A percentile compares a stretch with the other conserved stretches of the same genome.
Evolutionary conservation across 2,888 invertebrate species (phyloP).

Genomic region (Biston stratarius): DNA sequence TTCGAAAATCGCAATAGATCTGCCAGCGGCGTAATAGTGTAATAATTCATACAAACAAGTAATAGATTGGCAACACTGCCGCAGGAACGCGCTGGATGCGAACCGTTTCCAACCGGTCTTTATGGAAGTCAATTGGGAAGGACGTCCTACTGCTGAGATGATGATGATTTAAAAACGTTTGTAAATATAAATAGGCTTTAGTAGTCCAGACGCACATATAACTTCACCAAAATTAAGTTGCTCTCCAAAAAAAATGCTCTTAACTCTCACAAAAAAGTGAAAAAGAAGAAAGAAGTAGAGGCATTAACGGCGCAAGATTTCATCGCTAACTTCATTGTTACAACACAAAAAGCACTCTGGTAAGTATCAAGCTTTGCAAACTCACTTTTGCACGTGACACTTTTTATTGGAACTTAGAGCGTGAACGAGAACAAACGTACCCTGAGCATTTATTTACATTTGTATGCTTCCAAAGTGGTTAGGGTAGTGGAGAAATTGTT

Average conservation of each 20-base stretch:
- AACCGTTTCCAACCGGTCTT: no score
- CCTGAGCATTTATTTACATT: conserved; percentile 34
- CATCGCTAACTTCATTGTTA: conserved; percentile 59
- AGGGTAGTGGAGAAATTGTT: conserved; percentile 54
- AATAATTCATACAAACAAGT: no score
- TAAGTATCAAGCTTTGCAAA: conserved; percentile 53
- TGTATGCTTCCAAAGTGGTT: conserved; percentile 50
- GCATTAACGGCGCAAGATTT: conserved; percentile 46
- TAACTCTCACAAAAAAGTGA: conserved; percentile 9
- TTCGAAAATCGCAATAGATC: no score
- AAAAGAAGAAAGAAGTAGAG: conserved; percentile 2
- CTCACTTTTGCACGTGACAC: conserved; percentile 60
- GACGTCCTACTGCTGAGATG: no score
- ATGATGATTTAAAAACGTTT: no score
- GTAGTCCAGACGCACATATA: neutral
- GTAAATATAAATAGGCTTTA: neutral
- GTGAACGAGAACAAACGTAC: conserved; percentile 51
- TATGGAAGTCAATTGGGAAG: no score
- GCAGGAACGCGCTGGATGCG: no score
- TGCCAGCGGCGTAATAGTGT: no score
- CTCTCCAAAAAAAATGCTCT: neutral
- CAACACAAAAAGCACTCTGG: conserved; percentile 56
- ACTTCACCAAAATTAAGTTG: conserved; percentile 1
- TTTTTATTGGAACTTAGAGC: conserved; percentile 59
- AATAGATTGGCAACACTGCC: no score